These are phyloP conservation scores for Dolichomitus sp. DNA, from an alignment of 2,888 invertebrate genomes.

Conservation along the genomic window DNA sequence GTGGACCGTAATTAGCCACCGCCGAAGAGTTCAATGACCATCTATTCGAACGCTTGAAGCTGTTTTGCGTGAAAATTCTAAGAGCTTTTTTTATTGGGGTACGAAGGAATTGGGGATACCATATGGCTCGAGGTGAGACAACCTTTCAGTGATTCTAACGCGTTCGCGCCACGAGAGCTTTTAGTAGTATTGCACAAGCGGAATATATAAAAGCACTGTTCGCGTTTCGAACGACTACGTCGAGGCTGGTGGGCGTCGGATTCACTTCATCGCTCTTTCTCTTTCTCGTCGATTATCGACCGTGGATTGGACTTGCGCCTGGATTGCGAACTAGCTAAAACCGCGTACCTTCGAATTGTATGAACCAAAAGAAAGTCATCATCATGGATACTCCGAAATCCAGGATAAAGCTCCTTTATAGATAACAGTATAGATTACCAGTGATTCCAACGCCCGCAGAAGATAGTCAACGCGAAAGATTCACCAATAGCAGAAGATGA, in stretches of 20 bases:
- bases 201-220: constrained; percentile 59
- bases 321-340: constrained; percentile 77
- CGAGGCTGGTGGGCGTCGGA: constrained; percentile 23
- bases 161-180: constrained; percentile 26
- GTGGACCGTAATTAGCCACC: neutral
- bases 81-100: neutral
- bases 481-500: neutral
- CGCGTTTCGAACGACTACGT: neutral
- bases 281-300: constrained; percentile 77
- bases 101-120: neutral
- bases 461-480: constrained; percentile 23
- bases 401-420: neutral
- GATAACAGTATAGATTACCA: neutral
- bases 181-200: neutral
- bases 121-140: neutral
- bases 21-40: neutral
- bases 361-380: neutral
- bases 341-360: constrained; percentile 51
- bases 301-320: constrained; percentile 83
- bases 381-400: neutral
- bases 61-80: neutral
- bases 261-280: constrained; percentile 13
- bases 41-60: neutral
- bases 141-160: constrained; percentile 66
- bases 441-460: constrained; percentile 84